Percentiles rank a stretch among this genome's conserved stretches.
Evolutionary conservation across 2,888 invertebrate species (phyloP).

Genomic region (Candidula unifasciata): DNA sequence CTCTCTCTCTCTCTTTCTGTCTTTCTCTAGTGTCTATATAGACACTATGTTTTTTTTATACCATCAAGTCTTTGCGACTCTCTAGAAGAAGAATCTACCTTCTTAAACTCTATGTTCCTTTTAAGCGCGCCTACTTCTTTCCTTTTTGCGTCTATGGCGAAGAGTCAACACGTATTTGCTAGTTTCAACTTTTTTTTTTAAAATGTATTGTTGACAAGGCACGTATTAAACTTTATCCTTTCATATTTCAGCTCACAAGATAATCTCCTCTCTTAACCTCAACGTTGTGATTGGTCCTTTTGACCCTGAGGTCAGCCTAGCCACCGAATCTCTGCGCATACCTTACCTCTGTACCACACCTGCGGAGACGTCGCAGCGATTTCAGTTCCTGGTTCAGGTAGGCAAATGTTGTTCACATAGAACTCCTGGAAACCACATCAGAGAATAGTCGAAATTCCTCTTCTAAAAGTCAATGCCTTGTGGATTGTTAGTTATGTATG

Average conservation of each 20-base stretch:
- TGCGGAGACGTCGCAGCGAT: slow-evolving; percentile 52
- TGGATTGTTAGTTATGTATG: too few species aligned
- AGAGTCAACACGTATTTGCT: too few species aligned
- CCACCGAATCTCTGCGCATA: slow-evolving; percentile 65
- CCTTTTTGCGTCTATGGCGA: too few species aligned
- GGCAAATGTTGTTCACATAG: background rate
- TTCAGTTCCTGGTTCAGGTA: slow-evolving; percentile 64
- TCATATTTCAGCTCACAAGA: slow-evolving; percentile 33
- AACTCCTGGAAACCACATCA: too few species aligned
- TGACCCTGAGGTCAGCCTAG: slow-evolving; percentile 64
- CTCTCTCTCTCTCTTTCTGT: background rate
- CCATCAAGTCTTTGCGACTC: background rate
- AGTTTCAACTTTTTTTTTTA: too few species aligned
- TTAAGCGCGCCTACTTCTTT: background rate
- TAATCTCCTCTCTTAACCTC: slow-evolving; percentile 51
- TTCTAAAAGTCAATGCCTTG: too few species aligned
- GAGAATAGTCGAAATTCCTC: too few species aligned
- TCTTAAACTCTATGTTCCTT: background rate
- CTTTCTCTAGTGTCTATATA: too few species aligned
- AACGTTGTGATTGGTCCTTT: slow-evolving; percentile 67
- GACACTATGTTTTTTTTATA: too few species aligned
- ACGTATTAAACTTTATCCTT: background rate
- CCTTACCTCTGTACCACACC: slow-evolving; percentile 66
- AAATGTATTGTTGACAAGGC: too few species aligned
- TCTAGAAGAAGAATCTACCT: background rate